Base-by-base conservation (phyloP, 2,797 vertebrate genomes). In the Molossus molossus region DNA sequence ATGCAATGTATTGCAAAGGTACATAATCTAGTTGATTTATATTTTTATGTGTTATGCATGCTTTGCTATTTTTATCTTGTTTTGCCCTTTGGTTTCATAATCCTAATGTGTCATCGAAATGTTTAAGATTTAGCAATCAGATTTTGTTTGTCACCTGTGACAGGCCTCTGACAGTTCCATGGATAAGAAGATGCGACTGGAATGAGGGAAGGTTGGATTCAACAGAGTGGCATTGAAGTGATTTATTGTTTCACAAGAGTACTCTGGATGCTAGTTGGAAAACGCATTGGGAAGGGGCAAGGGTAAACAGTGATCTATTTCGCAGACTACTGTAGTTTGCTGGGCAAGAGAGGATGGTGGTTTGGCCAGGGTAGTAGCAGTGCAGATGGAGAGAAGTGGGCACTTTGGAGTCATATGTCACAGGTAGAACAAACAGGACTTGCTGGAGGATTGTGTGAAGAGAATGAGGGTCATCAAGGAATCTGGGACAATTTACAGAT, bases 1-100 rank as follows among this genome's bases (percentile, higher is more conserved):
- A 96, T 77, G 2, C 62, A 97, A 62, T 73, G 89, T 91, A 62
- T 93, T 83, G 96, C 96, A 97, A 94, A 98, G 45, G 64, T 92
- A 79, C 89, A 79, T 23, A 72, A 67, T 79, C 11, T 73, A 97
- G 25, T 95, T 97, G 94, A 96, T 96, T 96, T 94, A 95, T 50
- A 73, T 92, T 67, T 87, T 93, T 86, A 79, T 69, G 15, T 85
- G 57, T 95, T 87, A 69, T 15, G 0, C 65, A 67, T 90, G 15
- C 12, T 8, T 0, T 97, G 48, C 45, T 11, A 60, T 0, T 0
- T 97, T 88, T 84, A 37, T 48, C 25, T 62, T 87, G 14, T 64
- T 67, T 65, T 67, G 13, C 18, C 64, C 9, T 69, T 72, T 84
- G 55, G 25, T 88, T 85, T 75, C 13, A n/a, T 60, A 76, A 84